Conservation (phyloP, 2,797 vertebrate genomes). For the Somateria mollissima region DNA sequence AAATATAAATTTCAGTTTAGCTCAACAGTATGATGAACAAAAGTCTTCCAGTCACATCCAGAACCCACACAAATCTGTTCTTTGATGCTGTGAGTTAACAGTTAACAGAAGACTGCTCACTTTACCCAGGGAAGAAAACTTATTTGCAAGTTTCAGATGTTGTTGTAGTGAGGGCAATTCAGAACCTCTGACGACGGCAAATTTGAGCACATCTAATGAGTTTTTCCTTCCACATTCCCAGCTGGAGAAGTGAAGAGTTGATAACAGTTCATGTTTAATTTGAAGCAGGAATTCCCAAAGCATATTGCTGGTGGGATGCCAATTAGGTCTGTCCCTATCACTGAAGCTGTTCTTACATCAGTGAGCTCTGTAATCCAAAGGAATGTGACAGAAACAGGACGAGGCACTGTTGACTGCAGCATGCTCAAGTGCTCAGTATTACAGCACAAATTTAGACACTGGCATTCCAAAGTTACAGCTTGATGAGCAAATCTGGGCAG, state of each 20-base stretch:
- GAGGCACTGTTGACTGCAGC: background rate
- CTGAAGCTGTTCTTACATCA: background rate
- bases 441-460: background rate
- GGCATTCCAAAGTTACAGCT: background rate
- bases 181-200: background rate
- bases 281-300: constrained; percentile 42
- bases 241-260: constrained; percentile 11
- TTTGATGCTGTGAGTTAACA: background rate
- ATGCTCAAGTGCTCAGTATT: background rate
- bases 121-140: background rate
- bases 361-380: background rate
- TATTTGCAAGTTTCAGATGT: background rate
- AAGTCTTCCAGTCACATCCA: background rate
- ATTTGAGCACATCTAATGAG: constrained; percentile 22
- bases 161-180: background rate
- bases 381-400: constrained; percentile 10
- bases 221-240: constrained; percentile 37
- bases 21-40: background rate
- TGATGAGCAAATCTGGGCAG: background rate
- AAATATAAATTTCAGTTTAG: background rate
- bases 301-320: constrained; percentile 2
- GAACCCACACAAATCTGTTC: background rate
- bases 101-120: background rate
- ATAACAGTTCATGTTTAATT: constrained; percentile 40
- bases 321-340: constrained; percentile 7